phyloP scores from a whole-genome alignment of 2,888 invertebrate species.

The Muschampia plurimacula region DNA sequence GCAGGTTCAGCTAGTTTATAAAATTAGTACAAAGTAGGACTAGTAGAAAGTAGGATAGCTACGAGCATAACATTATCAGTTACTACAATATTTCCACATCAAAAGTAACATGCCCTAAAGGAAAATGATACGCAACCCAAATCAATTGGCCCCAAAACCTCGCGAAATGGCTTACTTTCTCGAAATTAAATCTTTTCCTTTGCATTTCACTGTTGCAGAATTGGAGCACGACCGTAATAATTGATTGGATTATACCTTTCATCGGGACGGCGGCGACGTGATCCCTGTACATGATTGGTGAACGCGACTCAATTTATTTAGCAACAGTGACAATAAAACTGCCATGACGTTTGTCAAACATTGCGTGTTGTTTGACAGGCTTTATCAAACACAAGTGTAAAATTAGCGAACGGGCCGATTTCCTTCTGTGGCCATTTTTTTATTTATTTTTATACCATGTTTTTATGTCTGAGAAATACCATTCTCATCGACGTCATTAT shows the following conservation, averaged over 20 bases:
- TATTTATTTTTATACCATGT: too few relatives aligned
- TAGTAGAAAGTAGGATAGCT: too few relatives aligned
- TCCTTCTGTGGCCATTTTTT: too few relatives aligned
- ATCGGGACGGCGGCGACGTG: conserved; percentile 54
- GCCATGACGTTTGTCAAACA: background rate
- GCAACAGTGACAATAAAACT: conserved; percentile 68
- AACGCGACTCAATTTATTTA: conserved; percentile 64
- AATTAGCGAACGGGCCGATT: too few relatives aligned
- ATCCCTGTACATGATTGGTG: conserved; percentile 72
- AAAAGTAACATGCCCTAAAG: background rate
- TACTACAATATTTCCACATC: background rate
- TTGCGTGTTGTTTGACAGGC: background rate
- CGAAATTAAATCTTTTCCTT: conserved; percentile 57
- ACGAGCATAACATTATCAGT: background rate
- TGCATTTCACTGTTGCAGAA: conserved; percentile 61
- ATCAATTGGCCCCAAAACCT: conserved; percentile 4
- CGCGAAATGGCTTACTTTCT: conserved; percentile 14
- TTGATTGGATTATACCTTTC: conserved; percentile 79
- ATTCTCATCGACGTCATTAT: too few relatives aligned
- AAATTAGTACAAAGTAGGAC: too few relatives aligned
- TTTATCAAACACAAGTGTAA: background rate
- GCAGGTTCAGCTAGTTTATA: too few relatives aligned
- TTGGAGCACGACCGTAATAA: conserved; percentile 71
- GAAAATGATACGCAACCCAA: background rate
- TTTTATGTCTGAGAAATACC: too few relatives aligned